Evolutionary conservation across 2,888 invertebrate genomes (phyloP).

Genomic region (Hydraecia micacea): DNA sequence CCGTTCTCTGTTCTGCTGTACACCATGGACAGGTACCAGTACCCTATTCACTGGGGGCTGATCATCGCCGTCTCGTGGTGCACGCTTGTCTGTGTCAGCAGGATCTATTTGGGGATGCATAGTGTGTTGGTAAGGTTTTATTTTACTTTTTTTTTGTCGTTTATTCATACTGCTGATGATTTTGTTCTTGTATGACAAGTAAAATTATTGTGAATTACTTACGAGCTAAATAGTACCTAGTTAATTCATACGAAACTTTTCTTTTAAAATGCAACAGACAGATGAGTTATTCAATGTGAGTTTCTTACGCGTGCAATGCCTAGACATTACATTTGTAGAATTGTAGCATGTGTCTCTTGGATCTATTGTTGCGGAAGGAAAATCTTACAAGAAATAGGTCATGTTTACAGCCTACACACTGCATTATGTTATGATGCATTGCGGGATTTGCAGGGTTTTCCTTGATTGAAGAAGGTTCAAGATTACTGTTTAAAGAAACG

Average conservation of each 20-base stretch:
- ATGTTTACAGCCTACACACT: not conserved
- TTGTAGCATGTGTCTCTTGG: not conserved
- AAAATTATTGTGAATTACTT: not conserved
- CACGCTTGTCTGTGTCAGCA: slow-evolving; percentile 94
- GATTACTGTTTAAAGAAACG: not conserved
- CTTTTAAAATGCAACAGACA: not conserved
- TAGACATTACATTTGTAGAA: not conserved
- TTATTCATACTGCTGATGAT: not conserved
- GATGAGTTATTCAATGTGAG: not conserved
- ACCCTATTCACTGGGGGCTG: slow-evolving; percentile 91
- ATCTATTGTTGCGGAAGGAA: not conserved
- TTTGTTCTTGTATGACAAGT: not conserved
- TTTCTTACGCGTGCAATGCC: not conserved
- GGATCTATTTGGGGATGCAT: slow-evolving; percentile 98
- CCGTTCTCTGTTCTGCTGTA: slow-evolving; percentile 96
- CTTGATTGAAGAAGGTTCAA: slow-evolving; percentile 3
- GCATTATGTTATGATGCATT: not conserved
- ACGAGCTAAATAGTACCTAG: not conserved
- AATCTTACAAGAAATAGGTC: slow-evolving; percentile 9
- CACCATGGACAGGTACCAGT: slow-evolving; percentile 94
- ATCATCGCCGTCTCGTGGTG: slow-evolving; percentile 93
- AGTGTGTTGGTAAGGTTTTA: slow-evolving; percentile 93
- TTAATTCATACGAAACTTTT: not conserved
- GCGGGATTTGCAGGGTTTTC: slow-evolving; percentile 10
- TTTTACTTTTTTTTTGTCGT: slow-evolving; percentile 6